phyloP scores from a whole-genome alignment of 2,888 invertebrate species.

The Parnassius orleans region DNA sequence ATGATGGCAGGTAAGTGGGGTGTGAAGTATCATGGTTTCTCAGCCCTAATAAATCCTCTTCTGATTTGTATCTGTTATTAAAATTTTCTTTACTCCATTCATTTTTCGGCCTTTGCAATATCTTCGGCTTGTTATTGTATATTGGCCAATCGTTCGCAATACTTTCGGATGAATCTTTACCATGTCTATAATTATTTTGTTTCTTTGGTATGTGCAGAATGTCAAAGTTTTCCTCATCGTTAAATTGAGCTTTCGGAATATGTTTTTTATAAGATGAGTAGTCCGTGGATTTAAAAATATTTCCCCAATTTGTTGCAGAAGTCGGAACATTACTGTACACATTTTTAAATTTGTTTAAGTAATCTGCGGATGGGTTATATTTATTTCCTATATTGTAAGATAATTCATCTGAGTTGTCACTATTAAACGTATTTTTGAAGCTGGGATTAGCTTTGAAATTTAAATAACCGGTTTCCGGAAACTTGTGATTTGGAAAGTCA shows the following conservation, averaged over 20 bases:
- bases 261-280: slow-evolving; percentile 50
- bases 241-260: slow-evolving; percentile 46
- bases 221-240: slow-evolving; percentile 51
- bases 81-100: slow-evolving; percentile 60
- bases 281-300: slow-evolving; percentile 54
- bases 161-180: slow-evolving; percentile 45
- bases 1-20: slow-evolving; percentile 59
- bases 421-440: slow-evolving; percentile 46
- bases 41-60: slow-evolving; percentile 69
- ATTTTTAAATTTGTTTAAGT: slow-evolving; percentile 55
- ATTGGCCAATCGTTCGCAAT: slow-evolving; percentile 51
- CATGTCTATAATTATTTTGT: slow-evolving; percentile 45
- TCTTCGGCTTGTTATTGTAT: slow-evolving; percentile 47
- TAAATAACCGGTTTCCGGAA: slow-evolving; percentile 51
- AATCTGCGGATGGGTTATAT: slow-evolving; percentile 51
- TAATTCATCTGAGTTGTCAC: slow-evolving; percentile 44
- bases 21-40: slow-evolving; percentile 68
- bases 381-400: slow-evolving; percentile 44
- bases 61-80: slow-evolving; percentile 61
- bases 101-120: slow-evolving; percentile 42
- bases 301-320: slow-evolving; percentile 62
- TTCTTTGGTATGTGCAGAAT: slow-evolving; percentile 67
- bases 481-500: slow-evolving; percentile 53
- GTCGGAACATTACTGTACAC: slow-evolving; percentile 44
- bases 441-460: slow-evolving; percentile 56